A percentile compares a stretch with the other conserved stretches of the same genome.
Conservation (phyloP, 2,888 invertebrate species). For the Meghimatium bilineatum region DNA sequence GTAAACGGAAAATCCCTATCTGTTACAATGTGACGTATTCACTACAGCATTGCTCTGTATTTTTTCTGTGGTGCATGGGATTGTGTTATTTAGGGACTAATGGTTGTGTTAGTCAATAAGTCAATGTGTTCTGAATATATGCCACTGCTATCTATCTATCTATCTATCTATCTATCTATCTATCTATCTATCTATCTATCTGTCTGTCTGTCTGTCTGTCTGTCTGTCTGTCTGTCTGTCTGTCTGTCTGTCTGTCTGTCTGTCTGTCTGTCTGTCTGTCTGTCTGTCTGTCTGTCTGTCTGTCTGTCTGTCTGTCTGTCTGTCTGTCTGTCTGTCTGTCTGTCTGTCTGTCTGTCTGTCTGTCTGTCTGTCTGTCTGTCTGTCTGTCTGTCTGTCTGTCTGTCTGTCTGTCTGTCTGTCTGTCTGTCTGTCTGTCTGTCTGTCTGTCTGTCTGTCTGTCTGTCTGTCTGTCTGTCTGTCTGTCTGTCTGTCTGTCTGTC, state of each 20-base stretch:
- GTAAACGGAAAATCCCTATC: too few relatives aligned
- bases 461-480: too few relatives aligned
- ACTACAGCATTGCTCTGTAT: too few relatives aligned
- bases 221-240: constrained; percentile 29
- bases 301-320: constrained; percentile 24
- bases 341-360: too few relatives aligned
- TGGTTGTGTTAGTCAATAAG: too few relatives aligned
- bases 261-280: constrained; percentile 20
- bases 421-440: constrained; percentile 28
- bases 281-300: constrained; percentile 24
- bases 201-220: constrained; percentile 37
- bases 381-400: constrained; percentile 34
- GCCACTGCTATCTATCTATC: constrained; percentile 31
- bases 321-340: too few relatives aligned
- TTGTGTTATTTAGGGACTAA: too few relatives aligned
- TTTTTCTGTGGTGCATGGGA: too few relatives aligned
- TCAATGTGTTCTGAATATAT: too few relatives aligned
- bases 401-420: constrained; percentile 33
- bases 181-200: constrained; percentile 34
- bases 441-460: background rate
- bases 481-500: too few relatives aligned
- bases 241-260: constrained; percentile 23
- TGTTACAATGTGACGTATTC: too few relatives aligned
- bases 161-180: constrained; percentile 36
- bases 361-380: constrained; percentile 24